Base-by-base conservation (phyloP, 2,113 vertebrate genomes). In the Uria lomvia region DNA sequence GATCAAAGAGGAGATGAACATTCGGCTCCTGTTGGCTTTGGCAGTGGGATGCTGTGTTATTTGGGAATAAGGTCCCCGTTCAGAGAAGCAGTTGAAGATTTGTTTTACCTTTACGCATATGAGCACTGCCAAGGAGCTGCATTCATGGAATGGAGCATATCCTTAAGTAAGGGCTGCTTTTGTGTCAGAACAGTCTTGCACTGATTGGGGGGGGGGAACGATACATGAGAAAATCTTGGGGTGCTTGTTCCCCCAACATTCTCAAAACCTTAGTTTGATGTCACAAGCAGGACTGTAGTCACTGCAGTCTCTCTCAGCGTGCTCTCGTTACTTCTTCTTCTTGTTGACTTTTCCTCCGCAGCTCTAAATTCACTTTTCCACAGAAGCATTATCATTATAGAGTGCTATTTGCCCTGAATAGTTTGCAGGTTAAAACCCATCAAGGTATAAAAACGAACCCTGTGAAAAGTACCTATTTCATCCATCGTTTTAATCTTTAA, bases 401-500 rank as follows among this genome's bases (percentile, higher is more conserved):
- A 79, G 36, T 5, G 24, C 58, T 96, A 19, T 30, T 86, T 90
- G 95, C 55, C 68, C 77, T 81, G 72, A 82, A 81, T n/a, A 94
- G 26, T 90, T 95, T 96, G 84, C 52, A 90, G 59, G 43, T 82
- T 96, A 89, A 86, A 96, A 86, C 63, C 26, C 71, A 94, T 53
- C 34, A 85, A 91, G 18, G 56, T 91, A 65, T 94, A 94, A 80
- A 95, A 95, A 86, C 12, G 78, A 93, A 43, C 63, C 11, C 58
- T 72, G 47, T 86, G 84, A 91, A 91, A 97, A 93, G 45, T 71
- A 86, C 80, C 68, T 88, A 49, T 96, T 96, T 95, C 68, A 84
- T 94, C 63, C 88, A 45, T 79, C 47, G 92, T 97, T 97, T 97
- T 95, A 90, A 90, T 95, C 73, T 96, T 95, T 92, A 92, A 93